A percentile compares a stretch with the other conserved stretches of the same genome.
Conservation (phyloP, 2,888 invertebrate genomes). For the Melieria crassipennis region DNA sequence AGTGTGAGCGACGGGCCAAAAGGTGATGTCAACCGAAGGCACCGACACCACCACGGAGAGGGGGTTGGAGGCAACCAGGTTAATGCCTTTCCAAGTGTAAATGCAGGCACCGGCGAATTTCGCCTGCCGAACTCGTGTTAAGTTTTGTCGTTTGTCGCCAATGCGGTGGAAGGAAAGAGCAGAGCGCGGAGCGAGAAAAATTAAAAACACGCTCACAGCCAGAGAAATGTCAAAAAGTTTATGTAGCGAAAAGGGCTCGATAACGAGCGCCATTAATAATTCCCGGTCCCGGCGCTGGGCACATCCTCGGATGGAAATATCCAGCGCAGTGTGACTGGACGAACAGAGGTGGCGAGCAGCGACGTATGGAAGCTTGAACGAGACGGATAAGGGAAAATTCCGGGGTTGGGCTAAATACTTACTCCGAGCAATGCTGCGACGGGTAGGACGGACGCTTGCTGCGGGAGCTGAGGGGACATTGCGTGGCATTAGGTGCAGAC, state of each 20-base stretch:
- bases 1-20: slow-evolving; percentile 22
- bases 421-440: too few species aligned
- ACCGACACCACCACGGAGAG: neutral
- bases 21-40: slow-evolving; percentile 23
- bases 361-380: neutral
- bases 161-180: neutral
- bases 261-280: slow-evolving; percentile 65
- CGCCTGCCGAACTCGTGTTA: neutral
- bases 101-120: slow-evolving; percentile 4
- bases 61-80: neutral
- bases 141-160: slow-evolving; percentile 2
- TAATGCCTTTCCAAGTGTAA: neutral
- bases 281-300: slow-evolving; percentile 41
- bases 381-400: too few species aligned
- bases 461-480: neutral
- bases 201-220: slow-evolving; percentile 15
- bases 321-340: too few species aligned
- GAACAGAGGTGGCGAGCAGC: neutral
- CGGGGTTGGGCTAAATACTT: too few species aligned
- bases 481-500: slow-evolving; percentile 41
- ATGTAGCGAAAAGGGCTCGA: slow-evolving; percentile 64
- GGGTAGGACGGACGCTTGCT: neutral
- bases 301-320: too few species aligned
- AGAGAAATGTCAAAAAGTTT: slow-evolving; percentile 53
- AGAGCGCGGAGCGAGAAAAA: slow-evolving; percentile 11